Evolutionary conservation across 1,140 invertebrate species (phyloP), one percentile per base, ranked within the genome.

Genomic region (Chironomus striatipennis): DNA sequence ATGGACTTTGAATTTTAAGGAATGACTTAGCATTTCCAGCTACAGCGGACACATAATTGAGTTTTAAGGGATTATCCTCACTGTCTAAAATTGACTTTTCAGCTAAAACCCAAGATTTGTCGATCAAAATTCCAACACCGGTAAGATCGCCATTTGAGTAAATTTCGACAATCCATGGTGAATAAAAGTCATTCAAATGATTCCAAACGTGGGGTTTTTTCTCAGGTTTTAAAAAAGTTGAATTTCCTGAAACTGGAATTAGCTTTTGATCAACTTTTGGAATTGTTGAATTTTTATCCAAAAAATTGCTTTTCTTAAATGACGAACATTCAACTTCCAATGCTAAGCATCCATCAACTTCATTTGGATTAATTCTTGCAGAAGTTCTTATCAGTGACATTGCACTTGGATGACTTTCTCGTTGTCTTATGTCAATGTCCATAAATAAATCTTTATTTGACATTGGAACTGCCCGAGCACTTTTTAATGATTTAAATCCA

Each of bases 91-190:
- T 92, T 6, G 82, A 81, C 4, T 84, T 80, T 75, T 85, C 87
- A 1, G 89, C 84, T 20, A 91, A 75, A 43, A 91, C 80, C 89
- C 90, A 90, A 24, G 86, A 80, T 2, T 80, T 75, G 77, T 90
- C 85, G n/a, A 93, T 79, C 74, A 90, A 83, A 74, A 87, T 83
- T 1, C 89, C 90, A 12, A 87, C 83, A 78, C 90, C 91, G 78
- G 81, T 85, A 76, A 89, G 88, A 42, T 80, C 78, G 20, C 91
- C 90, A 78, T 92, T 86, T 0, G 85, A 82, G 80, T 87, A 90
- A 43, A 93, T 81, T 76, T 88, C 88, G 0, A 86, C 89, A 75
- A 88, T 81, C 91, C 91, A 93, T 0, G 90, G 90, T 85, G 78
- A 79, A 57, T 79, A 79, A 24, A 80, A 75, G 70, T 82, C 80